Percentiles rank a stretch among this genome's conserved stretches.
phyloP scores from a whole-genome alignment of 2,797 vertebrate species.

The Sarcophilus harrisii region DNA sequence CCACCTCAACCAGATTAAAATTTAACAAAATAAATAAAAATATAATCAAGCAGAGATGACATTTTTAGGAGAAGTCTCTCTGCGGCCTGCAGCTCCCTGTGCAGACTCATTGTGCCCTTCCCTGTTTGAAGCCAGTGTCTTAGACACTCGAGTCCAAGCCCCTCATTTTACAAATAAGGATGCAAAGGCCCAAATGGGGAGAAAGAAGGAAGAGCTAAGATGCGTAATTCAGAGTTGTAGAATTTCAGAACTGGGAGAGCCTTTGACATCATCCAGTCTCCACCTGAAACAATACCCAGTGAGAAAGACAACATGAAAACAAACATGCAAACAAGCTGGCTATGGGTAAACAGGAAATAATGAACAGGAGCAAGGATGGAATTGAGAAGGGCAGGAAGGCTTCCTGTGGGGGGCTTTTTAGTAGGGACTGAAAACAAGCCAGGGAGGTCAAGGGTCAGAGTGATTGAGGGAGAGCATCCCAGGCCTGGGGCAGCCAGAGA shows the following conservation, averaged over 20 bases:
- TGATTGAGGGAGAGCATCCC: too few species aligned
- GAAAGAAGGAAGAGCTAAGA: too few species aligned
- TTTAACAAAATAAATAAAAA: neutral
- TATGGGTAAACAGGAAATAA: neutral
- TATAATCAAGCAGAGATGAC: neutral
- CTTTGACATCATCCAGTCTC: neutral
- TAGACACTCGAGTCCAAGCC: neutral
- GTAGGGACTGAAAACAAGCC: neutral
- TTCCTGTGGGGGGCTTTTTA: neutral
- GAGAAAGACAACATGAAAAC: neutral
- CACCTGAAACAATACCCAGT: neutral
- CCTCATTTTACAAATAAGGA: neutral
- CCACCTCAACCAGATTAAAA: neutral
- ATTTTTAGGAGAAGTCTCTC: neutral
- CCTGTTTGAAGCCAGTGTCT: neutral
- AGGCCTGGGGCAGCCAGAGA: neutral
- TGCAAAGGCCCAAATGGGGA: neutral
- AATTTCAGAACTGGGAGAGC: neutral
- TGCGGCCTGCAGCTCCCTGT: neutral
- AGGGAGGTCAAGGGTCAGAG: neutral
- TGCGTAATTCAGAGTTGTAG: neutral
- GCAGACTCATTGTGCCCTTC: neutral
- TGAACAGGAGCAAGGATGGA: neutral
- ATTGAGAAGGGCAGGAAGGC: neutral
- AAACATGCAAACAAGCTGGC: neutral